Conservation (phyloP, 92 coral and sea anemone genomes). For the Nematostella vectensis region DNA sequence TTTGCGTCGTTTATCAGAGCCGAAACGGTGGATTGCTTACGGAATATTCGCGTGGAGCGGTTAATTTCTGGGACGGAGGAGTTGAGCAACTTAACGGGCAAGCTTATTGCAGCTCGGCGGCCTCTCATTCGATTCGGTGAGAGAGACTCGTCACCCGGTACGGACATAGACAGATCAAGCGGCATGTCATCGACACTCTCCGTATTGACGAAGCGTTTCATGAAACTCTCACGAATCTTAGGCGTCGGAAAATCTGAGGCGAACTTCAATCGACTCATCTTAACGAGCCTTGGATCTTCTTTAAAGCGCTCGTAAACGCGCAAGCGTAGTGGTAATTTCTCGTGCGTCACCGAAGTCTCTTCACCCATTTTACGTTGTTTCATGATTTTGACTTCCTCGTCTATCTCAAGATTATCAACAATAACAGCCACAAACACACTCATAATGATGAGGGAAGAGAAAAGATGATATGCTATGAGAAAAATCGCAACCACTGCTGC, state of each 20-base stretch:
- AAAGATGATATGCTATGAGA: conserved; percentile 66
- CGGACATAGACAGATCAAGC: conserved; percentile 23
- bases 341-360: conserved; percentile 60
- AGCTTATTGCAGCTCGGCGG: conserved; percentile 42
- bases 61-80: conserved; percentile 79
- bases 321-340: conserved; percentile 76
- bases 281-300: conserved; percentile 87
- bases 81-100: conserved; percentile 68
- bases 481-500: conserved; percentile 46
- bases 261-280: conserved; percentile 72
- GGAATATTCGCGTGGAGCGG: conserved; percentile 61
- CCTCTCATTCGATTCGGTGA: conserved; percentile 13
- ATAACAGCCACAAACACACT: conserved; percentile 95
- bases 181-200: conserved; percentile 40
- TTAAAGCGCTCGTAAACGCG: conserved; percentile 87
- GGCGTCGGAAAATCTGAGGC: conserved; percentile 86
- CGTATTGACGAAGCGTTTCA: conserved; percentile 77
- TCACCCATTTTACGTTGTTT: conserved; percentile 91
- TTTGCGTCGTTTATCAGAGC: conserved; percentile 75
- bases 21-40: conserved; percentile 78
- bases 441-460: conserved; percentile 90
- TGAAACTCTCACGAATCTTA: conserved; percentile 93
- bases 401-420: conserved; percentile 92
- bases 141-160: conserved; percentile 25
- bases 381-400: conserved; percentile 87